Percentiles rank a stretch among this genome's conserved stretches.
These are phyloP conservation scores for Tonatia bakeri DNA, from an alignment of 2,113 vertebrate species.

Conservation along the genomic window DNA sequence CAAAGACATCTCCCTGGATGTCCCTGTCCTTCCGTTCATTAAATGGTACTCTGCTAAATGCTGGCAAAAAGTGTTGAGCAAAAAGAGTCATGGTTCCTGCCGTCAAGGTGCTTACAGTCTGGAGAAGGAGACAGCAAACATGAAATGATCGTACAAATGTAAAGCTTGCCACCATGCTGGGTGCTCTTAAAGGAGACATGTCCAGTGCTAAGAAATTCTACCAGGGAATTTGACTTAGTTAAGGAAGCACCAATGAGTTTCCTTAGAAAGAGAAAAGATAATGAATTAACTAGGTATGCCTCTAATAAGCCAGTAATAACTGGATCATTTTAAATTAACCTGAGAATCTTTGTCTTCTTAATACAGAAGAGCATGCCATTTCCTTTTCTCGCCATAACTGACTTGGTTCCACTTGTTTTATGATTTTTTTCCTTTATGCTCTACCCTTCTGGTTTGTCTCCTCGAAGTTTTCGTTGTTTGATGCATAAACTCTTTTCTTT, in stretches of 20 bases:
- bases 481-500: background rate
- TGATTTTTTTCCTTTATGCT: background rate
- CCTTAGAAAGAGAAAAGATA: background rate
- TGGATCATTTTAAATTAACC: slow-evolving; percentile 33
- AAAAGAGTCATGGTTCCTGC: background rate
- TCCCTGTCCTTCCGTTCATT: background rate
- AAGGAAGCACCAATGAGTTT: background rate
- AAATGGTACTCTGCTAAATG: background rate
- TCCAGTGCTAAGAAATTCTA: background rate
- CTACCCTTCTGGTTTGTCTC: background rate
- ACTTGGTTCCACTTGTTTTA: background rate
- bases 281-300: background rate
- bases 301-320: background rate
- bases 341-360: slow-evolving; percentile 18
- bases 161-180: background rate
- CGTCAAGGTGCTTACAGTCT: background rate
- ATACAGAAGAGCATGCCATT: background rate
- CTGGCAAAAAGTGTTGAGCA: background rate
- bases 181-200: background rate
- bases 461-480: background rate
- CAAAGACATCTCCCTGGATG: background rate
- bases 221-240: background rate
- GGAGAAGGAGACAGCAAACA: background rate
- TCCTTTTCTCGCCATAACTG: background rate
- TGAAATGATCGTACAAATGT: background rate